Percentiles rank a stretch among this genome's conserved stretches.
phyloP scores from a whole-genome alignment of 2,797 vertebrate genomes.

The Ctenosaura bakeri region DNA sequence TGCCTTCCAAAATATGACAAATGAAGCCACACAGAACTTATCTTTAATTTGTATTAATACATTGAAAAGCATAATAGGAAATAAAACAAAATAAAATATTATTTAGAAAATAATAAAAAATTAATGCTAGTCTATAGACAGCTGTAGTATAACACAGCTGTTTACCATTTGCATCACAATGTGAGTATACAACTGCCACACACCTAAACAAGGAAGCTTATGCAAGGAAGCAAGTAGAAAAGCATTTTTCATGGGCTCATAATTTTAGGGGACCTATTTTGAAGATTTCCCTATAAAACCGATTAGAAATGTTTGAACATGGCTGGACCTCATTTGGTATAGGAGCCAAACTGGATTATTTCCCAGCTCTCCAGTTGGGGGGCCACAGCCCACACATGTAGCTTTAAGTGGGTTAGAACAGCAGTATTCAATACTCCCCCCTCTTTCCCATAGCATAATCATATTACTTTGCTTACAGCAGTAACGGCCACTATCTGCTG shows the following conservation, averaged over 20 bases:
- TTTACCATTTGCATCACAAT: background rate
- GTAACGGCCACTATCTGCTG: slow-evolving; percentile 54
- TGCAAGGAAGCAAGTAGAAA: background rate
- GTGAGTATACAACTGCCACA: background rate
- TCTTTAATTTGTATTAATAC: slow-evolving; percentile 50
- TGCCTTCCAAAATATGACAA: slow-evolving; percentile 65
- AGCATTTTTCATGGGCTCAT: background rate
- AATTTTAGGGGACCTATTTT: background rate
- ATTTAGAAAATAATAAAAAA: slow-evolving; percentile 11
- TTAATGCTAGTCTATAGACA: background rate
- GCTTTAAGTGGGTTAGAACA: slow-evolving; percentile 56
- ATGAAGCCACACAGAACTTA: slow-evolving; percentile 50
- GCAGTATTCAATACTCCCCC: slow-evolving; percentile 19
- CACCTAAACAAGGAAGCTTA: background rate
- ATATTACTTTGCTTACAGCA: slow-evolving; percentile 37
- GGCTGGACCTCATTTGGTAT: background rate
- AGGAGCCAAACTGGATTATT: background rate
- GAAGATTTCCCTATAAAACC: background rate
- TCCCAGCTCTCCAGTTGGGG: background rate
- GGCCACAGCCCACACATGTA: slow-evolving; percentile 22
- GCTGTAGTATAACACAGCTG: no score
- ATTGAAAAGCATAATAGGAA: slow-evolving; percentile 48
- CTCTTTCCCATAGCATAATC: background rate
- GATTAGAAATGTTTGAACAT: background rate
- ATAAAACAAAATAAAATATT: slow-evolving; percentile 43